A percentile compares a stretch with the other conserved stretches of the same genome.
Conservation (phyloP, 2,888 invertebrate genomes). For the Psylliodes chrysocephalus region DNA sequence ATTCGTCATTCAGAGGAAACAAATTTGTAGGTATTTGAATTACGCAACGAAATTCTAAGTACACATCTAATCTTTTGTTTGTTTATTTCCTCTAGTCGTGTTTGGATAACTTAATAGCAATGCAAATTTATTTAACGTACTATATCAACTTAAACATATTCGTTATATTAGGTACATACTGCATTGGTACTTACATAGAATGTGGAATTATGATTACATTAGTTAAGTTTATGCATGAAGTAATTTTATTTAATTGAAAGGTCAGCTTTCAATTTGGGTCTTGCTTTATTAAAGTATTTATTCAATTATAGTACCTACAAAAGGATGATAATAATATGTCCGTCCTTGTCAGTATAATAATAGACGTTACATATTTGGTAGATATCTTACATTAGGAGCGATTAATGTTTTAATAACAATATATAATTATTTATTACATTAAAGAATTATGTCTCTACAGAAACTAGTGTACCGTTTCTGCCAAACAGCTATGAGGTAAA, state of each 20-base stretch:
- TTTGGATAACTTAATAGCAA: neutral
- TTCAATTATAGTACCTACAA: neutral
- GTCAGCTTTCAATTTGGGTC: neutral
- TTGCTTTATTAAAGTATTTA: neutral
- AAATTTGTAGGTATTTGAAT: constrained; percentile 1
- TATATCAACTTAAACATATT: neutral
- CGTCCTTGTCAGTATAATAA: no score
- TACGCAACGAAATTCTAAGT: neutral
- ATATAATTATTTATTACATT: no score
- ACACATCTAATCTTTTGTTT: neutral
- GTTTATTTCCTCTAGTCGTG: constrained; percentile 4
- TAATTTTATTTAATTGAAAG: constrained; percentile 3
- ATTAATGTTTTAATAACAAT: no score
- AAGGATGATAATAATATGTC: no score
- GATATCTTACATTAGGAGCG: no score
- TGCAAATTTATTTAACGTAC: neutral
- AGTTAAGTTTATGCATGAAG: neutral
- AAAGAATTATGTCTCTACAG: no score
- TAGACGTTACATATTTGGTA: no score
- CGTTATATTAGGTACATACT: neutral
- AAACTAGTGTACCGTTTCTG: no score
- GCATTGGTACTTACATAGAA: neutral
- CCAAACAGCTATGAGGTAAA: no score
- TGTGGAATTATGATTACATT: neutral
- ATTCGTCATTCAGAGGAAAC: no score